These are phyloP conservation scores for Hafferia zeledoni DNA, from an alignment of 2,797 vertebrate genomes.

Conservation along the genomic window DNA sequence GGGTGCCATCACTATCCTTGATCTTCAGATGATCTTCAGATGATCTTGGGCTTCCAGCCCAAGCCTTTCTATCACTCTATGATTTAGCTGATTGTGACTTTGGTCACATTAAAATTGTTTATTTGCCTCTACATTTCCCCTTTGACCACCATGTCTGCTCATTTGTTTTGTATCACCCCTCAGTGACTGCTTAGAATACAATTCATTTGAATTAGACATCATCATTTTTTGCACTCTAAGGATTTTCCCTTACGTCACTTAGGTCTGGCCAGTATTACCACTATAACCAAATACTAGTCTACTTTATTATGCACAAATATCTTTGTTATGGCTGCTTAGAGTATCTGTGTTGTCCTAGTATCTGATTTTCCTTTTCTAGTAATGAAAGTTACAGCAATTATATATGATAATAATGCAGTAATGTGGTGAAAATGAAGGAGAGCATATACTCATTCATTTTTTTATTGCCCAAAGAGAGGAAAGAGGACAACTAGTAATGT, in stretches of 20 bases:
- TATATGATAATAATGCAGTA: background rate
- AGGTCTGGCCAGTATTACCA: background rate
- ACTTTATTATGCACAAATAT: background rate
- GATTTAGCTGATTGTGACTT: background rate
- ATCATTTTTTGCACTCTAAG: background rate
- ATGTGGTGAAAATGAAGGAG: background rate
- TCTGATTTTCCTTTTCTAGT: background rate
- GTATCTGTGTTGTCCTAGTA: background rate
- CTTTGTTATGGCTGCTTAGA: background rate
- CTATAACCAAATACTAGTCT: background rate
- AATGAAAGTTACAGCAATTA: background rate
- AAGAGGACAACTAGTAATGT: background rate
- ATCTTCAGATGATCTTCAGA: background rate
- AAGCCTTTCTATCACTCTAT: background rate
- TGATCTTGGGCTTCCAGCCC: background rate
- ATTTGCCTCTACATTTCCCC: background rate
- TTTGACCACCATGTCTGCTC: background rate
- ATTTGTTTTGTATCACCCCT: background rate
- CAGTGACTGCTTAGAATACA: background rate
- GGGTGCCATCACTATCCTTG: background rate
- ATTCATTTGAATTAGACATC: background rate
- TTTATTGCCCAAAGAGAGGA: background rate
- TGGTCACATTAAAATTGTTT: background rate
- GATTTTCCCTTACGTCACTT: background rate
- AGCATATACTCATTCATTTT: background rate